Evolutionary conservation across 2,888 invertebrate genomes (phyloP), one percentile per base, ranked within the genome.

Genomic region (Cheiracanthium punctorium): DNA sequence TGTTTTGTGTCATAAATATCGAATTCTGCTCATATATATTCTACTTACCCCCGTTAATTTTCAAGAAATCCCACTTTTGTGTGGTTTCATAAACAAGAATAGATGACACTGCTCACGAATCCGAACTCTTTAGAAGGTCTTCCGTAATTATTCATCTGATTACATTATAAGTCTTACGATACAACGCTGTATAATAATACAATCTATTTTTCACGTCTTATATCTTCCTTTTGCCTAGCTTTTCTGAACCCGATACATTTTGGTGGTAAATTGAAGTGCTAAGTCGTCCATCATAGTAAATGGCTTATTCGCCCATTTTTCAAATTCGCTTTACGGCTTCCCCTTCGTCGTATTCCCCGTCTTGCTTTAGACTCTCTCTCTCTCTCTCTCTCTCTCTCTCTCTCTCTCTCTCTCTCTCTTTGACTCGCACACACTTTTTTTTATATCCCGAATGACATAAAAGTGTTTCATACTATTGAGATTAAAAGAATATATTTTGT

Each of bases 201-300:
- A 29, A 52, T 20, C 64, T 14, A 24, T 64, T 64, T 64, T 28
- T 29, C 24, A 10, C 5, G 24, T 29, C 64, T 29, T 14, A 24
- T 64, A 64, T 29, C 64, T 14, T n/a, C 14, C 7, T 64, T 29
- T 64, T 8, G 24, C 24, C 14, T 7, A 64, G 64, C 64, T 64
- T 24, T 64, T 28, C 1, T 14, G 28, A 64, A 64, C 24, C 29
- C 64, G 64, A 64, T 29, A 24, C 14, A 17, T 64, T 64, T 24
- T n/a, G 28, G 14, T 14, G 64, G 64, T 28, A 64, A 64, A 64
- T 64, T 64, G 64, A 64, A 64, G 64, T 64, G 64, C 64, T 64
- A 64, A 64, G 64, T 64, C 64, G 64, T 64, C 64, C 64, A 64
- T 64, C 64, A 64, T n/a, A 14, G 64, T 29, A 64, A 64, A 28